Evolutionary conservation across 2,888 invertebrate genomes (phyloP), one percentile per base, ranked within the genome.

Genomic region (Idaea aversata): DNA sequence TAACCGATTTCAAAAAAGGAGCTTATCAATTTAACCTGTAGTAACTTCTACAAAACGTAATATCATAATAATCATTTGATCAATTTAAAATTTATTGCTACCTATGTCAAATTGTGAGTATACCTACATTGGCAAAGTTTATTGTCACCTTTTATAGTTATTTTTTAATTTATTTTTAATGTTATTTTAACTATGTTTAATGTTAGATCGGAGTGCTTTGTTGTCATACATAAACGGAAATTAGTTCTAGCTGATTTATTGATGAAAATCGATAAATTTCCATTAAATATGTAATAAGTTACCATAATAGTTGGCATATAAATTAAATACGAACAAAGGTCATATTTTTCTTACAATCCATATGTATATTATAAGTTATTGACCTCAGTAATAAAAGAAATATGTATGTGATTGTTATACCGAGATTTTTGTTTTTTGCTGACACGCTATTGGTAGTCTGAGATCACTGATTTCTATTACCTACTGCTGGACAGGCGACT

Each of bases 331-430:
- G 25, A 25, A 25, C 10, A 5, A 36, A 36, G 36, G 5, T 36
- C 36, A 36, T 36, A 36, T 10, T 36, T 10, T 36, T 36, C 47
- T 47, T 13, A 3, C 13, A 6, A 47, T 47, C 7, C 47, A 47
- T 47, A 47, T 7, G 7, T 47, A 47, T 13, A 47, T 47, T 47
- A 47, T 10, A 47, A 47, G 47, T 47, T 47, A 47, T 10, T 47
- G 47, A 47, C 47, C 47, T 47, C 47, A 47, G 47, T 13, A 47
- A 47, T 63, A 57, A 62, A 62, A 63, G 15, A 59, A 66, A 15
- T 15, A 57, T 57, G 57, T 57, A 57, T 57, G 57, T 15, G 57
- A 15, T 57, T 57, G 15, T 57, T 15, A 15, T 57, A 25, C 25
- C 25, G 3, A 25, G 25, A 25, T 25, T 25, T 25, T 25, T 25